Conservation (phyloP, 2,888 invertebrate species). For the Danaus chrysippus region DNA sequence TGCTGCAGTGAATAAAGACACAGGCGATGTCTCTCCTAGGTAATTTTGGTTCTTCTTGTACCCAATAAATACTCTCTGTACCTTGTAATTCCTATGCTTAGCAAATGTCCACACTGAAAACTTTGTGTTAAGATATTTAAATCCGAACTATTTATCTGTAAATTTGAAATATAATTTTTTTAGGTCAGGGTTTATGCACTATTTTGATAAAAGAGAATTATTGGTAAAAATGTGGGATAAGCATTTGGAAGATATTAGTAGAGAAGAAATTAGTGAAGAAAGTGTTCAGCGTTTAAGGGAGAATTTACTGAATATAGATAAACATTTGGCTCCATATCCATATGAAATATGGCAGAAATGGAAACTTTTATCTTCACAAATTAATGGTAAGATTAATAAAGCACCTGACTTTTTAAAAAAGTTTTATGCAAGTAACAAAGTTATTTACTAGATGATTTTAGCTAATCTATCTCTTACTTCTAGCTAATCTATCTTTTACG, state of each 20-base stretch:
- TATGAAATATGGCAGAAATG: constrained; percentile 93
- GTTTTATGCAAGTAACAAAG: not conserved
- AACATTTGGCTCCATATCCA: constrained; percentile 93
- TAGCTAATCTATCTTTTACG: constrained; percentile 79
- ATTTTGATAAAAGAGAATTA: constrained; percentile 89
- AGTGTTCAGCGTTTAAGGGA: constrained; percentile 82
- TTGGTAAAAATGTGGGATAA: constrained; percentile 93
- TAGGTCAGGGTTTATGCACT: constrained; percentile 91
- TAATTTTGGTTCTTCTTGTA: constrained; percentile 35
- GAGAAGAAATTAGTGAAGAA: constrained; percentile 81
- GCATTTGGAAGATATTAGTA: constrained; percentile 85
- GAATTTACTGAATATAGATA: constrained; percentile 86
- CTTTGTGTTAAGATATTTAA: no score
- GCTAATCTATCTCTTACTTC: constrained; percentile 28
- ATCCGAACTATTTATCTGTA: constrained; percentile 6
- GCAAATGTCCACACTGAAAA: no score
- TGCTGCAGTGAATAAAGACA: constrained; percentile 81
- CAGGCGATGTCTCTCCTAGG: constrained; percentile 84
- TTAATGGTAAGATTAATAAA: constrained; percentile 72
- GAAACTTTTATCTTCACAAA: constrained; percentile 85
- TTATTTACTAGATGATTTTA: not conserved
- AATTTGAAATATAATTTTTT: constrained; percentile 27
- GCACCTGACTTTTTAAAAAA: not conserved
- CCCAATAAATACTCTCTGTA: no score
- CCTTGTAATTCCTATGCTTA: no score